Evolutionary conservation across 2,888 invertebrate genomes (phyloP).

Genomic region (Zaprionus obscuricornis): DNA sequence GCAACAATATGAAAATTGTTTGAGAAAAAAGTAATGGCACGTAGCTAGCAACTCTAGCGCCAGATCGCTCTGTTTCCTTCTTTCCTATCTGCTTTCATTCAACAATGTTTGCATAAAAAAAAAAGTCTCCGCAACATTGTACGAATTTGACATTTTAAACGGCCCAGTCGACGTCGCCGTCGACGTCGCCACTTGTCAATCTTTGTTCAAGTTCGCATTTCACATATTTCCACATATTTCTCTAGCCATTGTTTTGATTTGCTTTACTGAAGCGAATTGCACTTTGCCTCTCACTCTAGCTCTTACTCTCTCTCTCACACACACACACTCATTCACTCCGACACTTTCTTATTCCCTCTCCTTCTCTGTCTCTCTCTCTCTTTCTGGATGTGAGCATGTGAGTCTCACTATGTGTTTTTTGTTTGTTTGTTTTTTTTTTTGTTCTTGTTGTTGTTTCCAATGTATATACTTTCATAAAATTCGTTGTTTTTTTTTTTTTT

Average conservation of each 20-base stretch:
- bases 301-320: too few species aligned
- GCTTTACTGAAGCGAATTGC: constrained; percentile 41
- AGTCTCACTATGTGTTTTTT: constrained; percentile 7
- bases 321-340: too few species aligned
- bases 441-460: too few species aligned
- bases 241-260: constrained; percentile 57
- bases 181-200: constrained; percentile 74
- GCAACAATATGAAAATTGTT: constrained; percentile 42
- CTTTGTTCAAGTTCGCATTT: constrained; percentile 74
- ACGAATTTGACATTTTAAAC: constrained; percentile 77
- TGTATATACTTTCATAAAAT: constrained; percentile 5
- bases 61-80: not conserved
- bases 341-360: too few species aligned
- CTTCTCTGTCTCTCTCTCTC: too few species aligned
- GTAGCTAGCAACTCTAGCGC: constrained; percentile 24
- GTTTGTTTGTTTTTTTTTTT: constrained; percentile 6
- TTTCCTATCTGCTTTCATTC: not conserved
- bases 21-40: constrained; percentile 55
- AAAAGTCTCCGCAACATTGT: constrained; percentile 72
- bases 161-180: constrained; percentile 41
- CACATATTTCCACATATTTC: constrained; percentile 58
- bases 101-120: constrained; percentile 57
- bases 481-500: constrained; percentile 30
- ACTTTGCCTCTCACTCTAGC: constrained; percentile 14
- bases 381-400: not conserved